Percentiles rank a stretch among this genome's conserved stretches.
Evolutionary conservation across 1,140 invertebrate species (phyloP).

Genomic region (Babylonia areolata): DNA sequence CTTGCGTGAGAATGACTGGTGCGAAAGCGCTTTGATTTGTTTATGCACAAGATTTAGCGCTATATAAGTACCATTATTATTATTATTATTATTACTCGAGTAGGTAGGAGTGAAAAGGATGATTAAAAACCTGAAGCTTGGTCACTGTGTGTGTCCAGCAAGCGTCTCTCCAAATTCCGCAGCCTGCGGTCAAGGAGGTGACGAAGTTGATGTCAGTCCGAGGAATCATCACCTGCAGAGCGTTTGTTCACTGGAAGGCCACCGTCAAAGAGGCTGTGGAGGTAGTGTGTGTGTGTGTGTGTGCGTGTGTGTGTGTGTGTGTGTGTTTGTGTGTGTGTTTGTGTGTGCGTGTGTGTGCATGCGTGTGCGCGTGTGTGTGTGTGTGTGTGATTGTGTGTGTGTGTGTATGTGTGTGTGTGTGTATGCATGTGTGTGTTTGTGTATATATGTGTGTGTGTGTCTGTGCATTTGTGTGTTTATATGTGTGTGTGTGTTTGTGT

Average conservation of each 20-base stretch:
- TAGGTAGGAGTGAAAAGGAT: too few species aligned
- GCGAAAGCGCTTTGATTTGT: too few species aligned
- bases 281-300: conserved; percentile 58
- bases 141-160: background rate
- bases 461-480: background rate
- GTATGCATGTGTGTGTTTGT: too few species aligned
- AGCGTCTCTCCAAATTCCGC: background rate
- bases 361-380: background rate
- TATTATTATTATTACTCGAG: too few species aligned
- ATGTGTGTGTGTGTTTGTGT: background rate
- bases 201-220: conserved; percentile 78
- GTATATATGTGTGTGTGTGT: background rate
- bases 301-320: background rate
- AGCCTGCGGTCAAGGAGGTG: conserved; percentile 59
- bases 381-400: background rate
- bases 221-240: conserved; percentile 83
- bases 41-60: too few species aligned
- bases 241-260: conserved; percentile 84
- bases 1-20: too few species aligned
- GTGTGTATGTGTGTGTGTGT: too few species aligned
- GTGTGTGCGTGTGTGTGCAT: background rate
- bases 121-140: too few species aligned
- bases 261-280: conserved; percentile 81
- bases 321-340: background rate
- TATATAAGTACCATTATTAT: too few species aligned